A percentile compares a stretch with the other conserved stretches of the same genome.
Conservation (phyloP, 2,797 vertebrate genomes). For the Lophius americanus region DNA sequence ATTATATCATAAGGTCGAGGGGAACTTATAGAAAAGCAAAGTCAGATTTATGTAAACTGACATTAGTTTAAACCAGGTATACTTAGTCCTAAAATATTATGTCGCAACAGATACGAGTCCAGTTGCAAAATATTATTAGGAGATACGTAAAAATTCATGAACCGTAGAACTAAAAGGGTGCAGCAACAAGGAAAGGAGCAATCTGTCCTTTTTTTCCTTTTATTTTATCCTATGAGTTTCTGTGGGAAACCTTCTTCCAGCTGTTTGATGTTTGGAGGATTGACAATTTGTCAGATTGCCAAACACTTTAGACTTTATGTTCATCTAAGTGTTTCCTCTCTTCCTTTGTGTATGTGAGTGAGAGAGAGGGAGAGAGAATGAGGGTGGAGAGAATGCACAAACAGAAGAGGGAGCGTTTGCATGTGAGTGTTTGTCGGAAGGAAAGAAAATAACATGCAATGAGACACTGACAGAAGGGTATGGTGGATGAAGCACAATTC, state of each 20-base stretch:
- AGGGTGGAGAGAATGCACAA: slow-evolving; percentile 27
- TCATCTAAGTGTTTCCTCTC: slow-evolving; percentile 53
- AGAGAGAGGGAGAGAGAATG: slow-evolving; percentile 7
- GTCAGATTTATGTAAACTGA: not conserved
- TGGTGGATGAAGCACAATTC: slow-evolving; percentile 38
- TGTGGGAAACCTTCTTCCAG: slow-evolving; percentile 47
- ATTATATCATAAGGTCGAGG: not conserved
- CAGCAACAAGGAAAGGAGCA: not conserved
- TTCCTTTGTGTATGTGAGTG: not conserved
- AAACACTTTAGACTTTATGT: slow-evolving; percentile 72
- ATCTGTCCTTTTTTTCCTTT: not conserved
- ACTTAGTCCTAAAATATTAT: not conserved
- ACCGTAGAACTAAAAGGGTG: too few species aligned
- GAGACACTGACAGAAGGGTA: slow-evolving; percentile 30
- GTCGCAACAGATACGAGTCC: slow-evolving; percentile 1
- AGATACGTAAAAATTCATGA: slow-evolving; percentile 7
- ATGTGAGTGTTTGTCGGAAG: not conserved
- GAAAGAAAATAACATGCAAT: slow-evolving; percentile 13
- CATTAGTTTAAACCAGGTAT: not conserved
- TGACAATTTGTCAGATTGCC: slow-evolving; percentile 79
- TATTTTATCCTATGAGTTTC: slow-evolving; percentile 32
- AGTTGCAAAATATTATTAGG: not conserved
- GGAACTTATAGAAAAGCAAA: not conserved
- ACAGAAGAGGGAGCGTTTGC: slow-evolving; percentile 13
- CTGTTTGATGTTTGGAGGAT: slow-evolving; percentile 54